Percentiles rank a stretch among this genome's conserved stretches.
Conservation (phyloP, 2,888 invertebrate species). For the Agrilus cyanescens region DNA sequence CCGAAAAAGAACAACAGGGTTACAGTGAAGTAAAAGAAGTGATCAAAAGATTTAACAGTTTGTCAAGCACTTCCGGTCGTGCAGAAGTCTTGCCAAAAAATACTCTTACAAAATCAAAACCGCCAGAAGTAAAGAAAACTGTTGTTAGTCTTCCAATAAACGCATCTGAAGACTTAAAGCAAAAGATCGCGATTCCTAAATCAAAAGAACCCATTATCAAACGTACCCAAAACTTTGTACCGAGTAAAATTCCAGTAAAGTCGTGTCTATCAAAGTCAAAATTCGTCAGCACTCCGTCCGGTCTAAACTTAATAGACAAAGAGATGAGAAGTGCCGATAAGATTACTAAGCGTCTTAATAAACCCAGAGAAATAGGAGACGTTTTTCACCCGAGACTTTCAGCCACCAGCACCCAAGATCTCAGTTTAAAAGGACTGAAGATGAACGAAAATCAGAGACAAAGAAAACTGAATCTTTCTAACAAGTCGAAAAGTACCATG, state of each 20-base stretch:
- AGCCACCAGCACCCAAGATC: no score
- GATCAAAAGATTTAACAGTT: constrained; percentile 25
- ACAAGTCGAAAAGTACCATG: no score
- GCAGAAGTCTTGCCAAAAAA: no score
- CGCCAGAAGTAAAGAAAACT: no score
- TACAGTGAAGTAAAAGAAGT: constrained; percentile 25
- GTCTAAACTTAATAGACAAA: constrained; percentile 26
- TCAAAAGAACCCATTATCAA: background rate
- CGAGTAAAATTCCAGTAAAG: constrained; percentile 31
- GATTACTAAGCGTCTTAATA: background rate
- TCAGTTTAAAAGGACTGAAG: no score
- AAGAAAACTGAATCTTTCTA: no score
- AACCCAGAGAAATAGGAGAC: no score
- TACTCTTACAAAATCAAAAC: no score
- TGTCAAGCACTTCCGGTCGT: constrained; percentile 12
- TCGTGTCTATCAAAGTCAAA: constrained; percentile 22
- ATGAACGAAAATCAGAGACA: no score
- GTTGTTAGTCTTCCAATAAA: no score
- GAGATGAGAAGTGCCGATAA: constrained; percentile 15
- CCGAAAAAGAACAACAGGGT: constrained; percentile 1
- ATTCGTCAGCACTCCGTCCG: constrained; percentile 34
- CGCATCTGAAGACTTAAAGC: background rate
- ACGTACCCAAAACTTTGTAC: constrained; percentile 5
- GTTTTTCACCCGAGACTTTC: no score
- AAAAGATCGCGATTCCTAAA: constrained; percentile 2